Base-by-base conservation (phyloP, 2,113 vertebrate species). In the Hypomesus transpacificus region DNA sequence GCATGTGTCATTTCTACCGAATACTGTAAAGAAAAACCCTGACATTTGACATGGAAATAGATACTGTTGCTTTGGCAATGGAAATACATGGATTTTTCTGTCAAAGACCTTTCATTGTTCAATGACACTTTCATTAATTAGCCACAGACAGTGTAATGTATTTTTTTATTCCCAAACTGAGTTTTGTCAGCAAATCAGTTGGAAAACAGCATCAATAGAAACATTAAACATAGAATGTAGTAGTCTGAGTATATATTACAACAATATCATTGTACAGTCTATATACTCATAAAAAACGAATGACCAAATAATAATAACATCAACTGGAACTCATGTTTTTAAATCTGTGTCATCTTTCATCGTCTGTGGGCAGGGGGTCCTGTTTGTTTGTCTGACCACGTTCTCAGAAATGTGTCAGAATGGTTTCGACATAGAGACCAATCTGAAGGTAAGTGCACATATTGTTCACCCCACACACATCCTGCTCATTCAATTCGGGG, bases 401-500 rank as follows among this genome's bases (percentile, higher is more conserved):
- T 80, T 87, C 80, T 75, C 73, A 80, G 80, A 84, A 76, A 80
- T 77, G 72, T 82, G 80, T 86, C 82, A 85, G 85, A 84, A 70
- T 11, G 73, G 75, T 88, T 88, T 87, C 81, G 84, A 89, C 77
- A 78, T 85, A 82, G 82, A 88, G 85, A 87, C 82, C 85, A 87
- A 89, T 89, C 80, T 75, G 73, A 81, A 86, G 82, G 73, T 75
- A 76, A 86, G 85, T 57, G 69, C 83, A 89, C 80, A 83, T 76
- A 85, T 86, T 89, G 87, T 88, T 86, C 85, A 82, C 82, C 82
- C 82, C 73, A 73, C 85, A 86, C 84, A 86, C 82, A 89, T 88
- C 82, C 87, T 79, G 80, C 82, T 90, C 85, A 89, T 87, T 92
- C 87, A 90, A 87, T 90, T 90, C 83, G 76, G 77, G 86, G 85